Percentiles rank a stretch among this genome's conserved stretches.
phyloP scores from a whole-genome alignment of 1,140 invertebrate species.

The Aricia agestis region DNA sequence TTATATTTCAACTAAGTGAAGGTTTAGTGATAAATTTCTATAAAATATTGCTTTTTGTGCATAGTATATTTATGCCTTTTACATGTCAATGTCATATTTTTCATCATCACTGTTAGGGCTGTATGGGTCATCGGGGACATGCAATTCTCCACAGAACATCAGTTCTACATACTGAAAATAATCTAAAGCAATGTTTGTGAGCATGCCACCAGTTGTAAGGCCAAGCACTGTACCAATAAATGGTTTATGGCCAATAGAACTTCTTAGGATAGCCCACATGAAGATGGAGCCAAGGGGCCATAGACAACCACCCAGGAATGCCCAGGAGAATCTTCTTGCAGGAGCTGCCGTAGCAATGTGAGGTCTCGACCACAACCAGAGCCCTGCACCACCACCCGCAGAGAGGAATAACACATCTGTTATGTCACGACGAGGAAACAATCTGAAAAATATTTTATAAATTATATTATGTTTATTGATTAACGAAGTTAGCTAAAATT shows the following conservation, averaged over 20 bases:
- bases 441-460: slow-evolving; percentile 45
- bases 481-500: not conserved
- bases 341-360: slow-evolving; percentile 71
- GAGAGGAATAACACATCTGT: slow-evolving; percentile 68
- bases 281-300: slow-evolving; percentile 71
- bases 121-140: slow-evolving; percentile 62
- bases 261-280: slow-evolving; percentile 70
- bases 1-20: not conserved
- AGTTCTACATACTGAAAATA: slow-evolving; percentile 73
- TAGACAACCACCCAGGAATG: slow-evolving; percentile 67
- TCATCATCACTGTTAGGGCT: slow-evolving; percentile 73
- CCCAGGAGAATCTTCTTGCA: slow-evolving; percentile 68
- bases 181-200: slow-evolving; percentile 71
- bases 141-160: slow-evolving; percentile 69
- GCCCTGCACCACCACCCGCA: slow-evolving; percentile 62
- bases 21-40: not conserved
- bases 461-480: not conserved
- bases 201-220: slow-evolving; percentile 61
- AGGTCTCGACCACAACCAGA: slow-evolving; percentile 71
- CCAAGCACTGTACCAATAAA: slow-evolving; percentile 63
- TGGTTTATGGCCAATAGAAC: slow-evolving; percentile 66
- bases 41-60: not conserved
- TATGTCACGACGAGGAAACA: slow-evolving; percentile 67
- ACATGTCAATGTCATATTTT: slow-evolving; percentile 73
- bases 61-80: slow-evolving; percentile 24